Conservation (phyloP, 1,140 invertebrate species). For the Oppia nitens region DNA sequence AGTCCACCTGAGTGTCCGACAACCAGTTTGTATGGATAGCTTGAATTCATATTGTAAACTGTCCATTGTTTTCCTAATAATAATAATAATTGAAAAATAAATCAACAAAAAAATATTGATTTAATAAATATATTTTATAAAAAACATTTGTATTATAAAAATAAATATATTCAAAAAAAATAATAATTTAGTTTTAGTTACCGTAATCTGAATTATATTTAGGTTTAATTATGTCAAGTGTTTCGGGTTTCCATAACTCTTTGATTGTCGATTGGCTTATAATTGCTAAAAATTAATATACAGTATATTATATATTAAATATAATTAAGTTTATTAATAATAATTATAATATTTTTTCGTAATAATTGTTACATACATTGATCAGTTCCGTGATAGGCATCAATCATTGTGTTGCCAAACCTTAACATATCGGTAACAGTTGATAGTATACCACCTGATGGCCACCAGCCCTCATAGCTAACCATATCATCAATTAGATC, state of each 20-base stretch:
- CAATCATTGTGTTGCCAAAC: not conserved
- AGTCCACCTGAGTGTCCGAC: not conserved
- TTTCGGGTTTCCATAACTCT: conserved; percentile 19
- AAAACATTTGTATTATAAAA: no score
- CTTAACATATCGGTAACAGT: conserved; percentile 5
- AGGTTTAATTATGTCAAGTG: no score
- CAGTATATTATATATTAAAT: not conserved
- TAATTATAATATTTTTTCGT: no score
- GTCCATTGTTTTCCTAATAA: no score
- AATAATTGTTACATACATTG: not conserved
- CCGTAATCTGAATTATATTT: no score
- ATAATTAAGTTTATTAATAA: not conserved
- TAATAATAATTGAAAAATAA: not conserved
- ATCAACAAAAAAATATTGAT: no score
- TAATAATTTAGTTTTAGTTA: no score
- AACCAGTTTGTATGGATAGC: no score
- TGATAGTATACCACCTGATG: conserved; percentile 9
- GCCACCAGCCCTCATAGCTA: not conserved
- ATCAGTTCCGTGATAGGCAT: not conserved
- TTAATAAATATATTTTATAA: no score
- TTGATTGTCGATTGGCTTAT: not conserved
- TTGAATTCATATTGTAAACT: no score
- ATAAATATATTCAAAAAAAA: no score
- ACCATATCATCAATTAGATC: not conserved
- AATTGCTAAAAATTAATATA: not conserved